Evolutionary conservation across 1,140 invertebrate genomes (phyloP), one percentile per base, ranked within the genome.

Genomic region (Diabrotica undecimpunctata): DNA sequence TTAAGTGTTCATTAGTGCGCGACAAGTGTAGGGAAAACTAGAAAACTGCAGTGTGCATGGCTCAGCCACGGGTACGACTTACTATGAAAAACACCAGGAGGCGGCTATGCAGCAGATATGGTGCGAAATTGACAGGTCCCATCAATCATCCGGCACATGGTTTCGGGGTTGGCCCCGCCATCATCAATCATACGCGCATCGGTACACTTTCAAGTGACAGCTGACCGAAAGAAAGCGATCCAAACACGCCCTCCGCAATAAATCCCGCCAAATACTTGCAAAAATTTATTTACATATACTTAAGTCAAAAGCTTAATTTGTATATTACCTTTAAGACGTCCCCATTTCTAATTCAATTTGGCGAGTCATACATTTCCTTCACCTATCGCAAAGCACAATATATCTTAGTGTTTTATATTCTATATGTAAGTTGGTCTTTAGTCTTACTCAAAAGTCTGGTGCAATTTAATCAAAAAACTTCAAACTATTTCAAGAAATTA

Each of bases 51-150:
- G 83, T 80, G 83, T 82, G 81, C 70, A 86, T 86, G 84, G 84
- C 84, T 81, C 84, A 85, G 82, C 83, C 83, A 83, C 83, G 84
- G 84, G 84, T 85, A 83, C 77, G 83, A 60, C 62, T 61, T 46
- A 67, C 59, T 66, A 57, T 57, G 38, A 67, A 61, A 70, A 64
- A 58, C 64, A 71, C 65, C 61, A 55, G 62, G 61, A 62, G 61
- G 61, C 66, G 63, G 38, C 62, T 11, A n/a, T 6, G 7, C 5
- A 5, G 55, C 36, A 25, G 9, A 38, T 37, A 57, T 36, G 37
- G 12, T 38, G 53, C 53, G n/a, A 25, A 25, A 12, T 54, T 36
- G 55, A 57, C 58, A 51, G 7, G 8, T 10, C 36, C 58, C 66
- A 66, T 70, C 64, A 70, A 67, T 70, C 66, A 70, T 54, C 55